Evolutionary conservation across 2,888 invertebrate species (phyloP).

Genomic region (Trichacis sp.): DNA sequence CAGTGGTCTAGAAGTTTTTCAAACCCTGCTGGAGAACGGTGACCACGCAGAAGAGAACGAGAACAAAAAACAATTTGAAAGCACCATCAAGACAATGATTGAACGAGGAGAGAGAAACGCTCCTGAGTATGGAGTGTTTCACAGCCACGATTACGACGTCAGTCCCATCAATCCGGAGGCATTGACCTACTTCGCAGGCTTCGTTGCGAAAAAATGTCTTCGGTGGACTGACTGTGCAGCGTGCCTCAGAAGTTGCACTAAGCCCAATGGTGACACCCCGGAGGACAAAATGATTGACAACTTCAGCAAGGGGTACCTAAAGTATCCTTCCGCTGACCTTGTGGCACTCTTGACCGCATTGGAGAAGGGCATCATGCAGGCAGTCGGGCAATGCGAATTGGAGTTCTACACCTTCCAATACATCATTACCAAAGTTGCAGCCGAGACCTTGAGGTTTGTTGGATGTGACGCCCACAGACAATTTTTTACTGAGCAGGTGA

Average conservation of each 20-base stretch:
- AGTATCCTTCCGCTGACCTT: neutral
- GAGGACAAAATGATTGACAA: neutral
- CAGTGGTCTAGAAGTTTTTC: slow-evolving; percentile 7
- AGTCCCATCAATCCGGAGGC: neutral
- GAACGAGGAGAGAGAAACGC: neutral
- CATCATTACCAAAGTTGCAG: too few relatives aligned
- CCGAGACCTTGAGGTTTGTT: too few relatives aligned
- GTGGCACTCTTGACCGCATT: neutral
- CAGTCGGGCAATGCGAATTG: neutral
- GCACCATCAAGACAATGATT: neutral
- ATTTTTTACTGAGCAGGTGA: too few relatives aligned
- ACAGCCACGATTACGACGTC: slow-evolving; percentile 1
- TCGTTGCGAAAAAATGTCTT: neutral
- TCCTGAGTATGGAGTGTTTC: neutral
- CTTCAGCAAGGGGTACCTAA: neutral
- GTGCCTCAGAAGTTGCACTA: neutral
- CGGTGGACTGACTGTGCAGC: neutral
- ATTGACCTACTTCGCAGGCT: neutral
- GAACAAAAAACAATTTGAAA: neutral
- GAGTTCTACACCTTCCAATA: neutral
- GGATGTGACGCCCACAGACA: too few relatives aligned
- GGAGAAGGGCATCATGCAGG: too few relatives aligned
- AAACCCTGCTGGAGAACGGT: slow-evolving; percentile 3
- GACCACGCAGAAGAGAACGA: neutral
- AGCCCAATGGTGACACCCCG: neutral